Evolutionary conservation across 2,888 invertebrate species (phyloP), one percentile per base, ranked within the genome.

Genomic region (Parelbella ahira): DNA sequence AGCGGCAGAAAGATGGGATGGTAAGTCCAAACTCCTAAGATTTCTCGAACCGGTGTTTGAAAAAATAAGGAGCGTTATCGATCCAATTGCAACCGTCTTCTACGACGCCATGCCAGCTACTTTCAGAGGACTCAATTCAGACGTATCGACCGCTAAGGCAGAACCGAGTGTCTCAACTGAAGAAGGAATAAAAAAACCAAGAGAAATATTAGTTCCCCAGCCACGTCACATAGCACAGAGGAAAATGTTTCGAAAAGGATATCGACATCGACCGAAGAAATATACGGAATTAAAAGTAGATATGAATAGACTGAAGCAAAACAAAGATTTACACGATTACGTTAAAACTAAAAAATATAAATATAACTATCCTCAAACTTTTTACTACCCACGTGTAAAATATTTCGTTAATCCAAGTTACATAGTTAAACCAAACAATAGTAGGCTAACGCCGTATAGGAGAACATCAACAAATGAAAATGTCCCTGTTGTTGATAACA

Each of bases 1-100:
- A 60, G 87, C 87, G 47, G 67, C 83, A 56, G 84, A 87, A 58
- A 68, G 87, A 75, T 87, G 87, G 87, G 87, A 87, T 56, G 87
- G 87, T 87, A 87, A 87, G 87, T 87, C 83, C 50, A 75, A 67
- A 65, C 68, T 87, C 54, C 78, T 73, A 61, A 81, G 74, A 74
- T 68, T 80, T 60, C 63, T 87, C 61, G 83, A 87, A 70, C 86
- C 87, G 37, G 57, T 86, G 53, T 58, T 86, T 51, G 70, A 74
- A 47, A 68, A 72, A 33, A 64, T 87, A 53, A 80, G 64, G 52
- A 72, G 63, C 33, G 59, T 83, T 47, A 58, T 86, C 39, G 75
- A 76, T 48, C 87, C 87, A 15, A 81, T 87, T 36, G 78, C 84
- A 7, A 79, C 69, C 43, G 67, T 78, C 4, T 78, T 87, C 52